Conservation (phyloP, 2,797 vertebrate species). For the Oryzias sinensis region DNA sequence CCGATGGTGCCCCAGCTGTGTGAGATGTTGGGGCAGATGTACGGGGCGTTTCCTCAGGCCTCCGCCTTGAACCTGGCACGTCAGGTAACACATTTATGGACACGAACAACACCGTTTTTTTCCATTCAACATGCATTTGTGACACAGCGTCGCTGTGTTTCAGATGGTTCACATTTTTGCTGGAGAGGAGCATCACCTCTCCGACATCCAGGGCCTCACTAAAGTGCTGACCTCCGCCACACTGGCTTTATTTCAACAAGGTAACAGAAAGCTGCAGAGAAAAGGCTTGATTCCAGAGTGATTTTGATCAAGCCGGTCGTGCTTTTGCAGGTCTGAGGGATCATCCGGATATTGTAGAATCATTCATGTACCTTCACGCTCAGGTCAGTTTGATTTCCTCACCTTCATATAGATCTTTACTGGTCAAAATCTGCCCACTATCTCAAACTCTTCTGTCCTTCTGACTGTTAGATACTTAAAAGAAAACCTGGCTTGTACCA, state of each 20-base stretch:
- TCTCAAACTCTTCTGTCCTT: conserved; percentile 62
- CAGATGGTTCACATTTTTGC: conserved; percentile 96
- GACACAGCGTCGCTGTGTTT: conserved; percentile 1
- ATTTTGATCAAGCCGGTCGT: conserved; percentile 11
- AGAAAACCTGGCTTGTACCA: conserved; percentile 91
- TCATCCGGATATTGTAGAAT: conserved; percentile 98
- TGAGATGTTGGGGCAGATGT: conserved; percentile 96
- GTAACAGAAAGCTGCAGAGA: conserved; percentile 66
- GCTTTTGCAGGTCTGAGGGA: conserved; percentile 90
- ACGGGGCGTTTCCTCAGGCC: conserved; percentile 90
- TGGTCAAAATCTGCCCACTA: neutral
- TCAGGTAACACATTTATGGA: conserved; percentile 77
- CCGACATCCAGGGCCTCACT: conserved; percentile 84
- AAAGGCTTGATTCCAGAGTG: too few relatives aligned
- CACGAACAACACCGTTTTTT: neutral
- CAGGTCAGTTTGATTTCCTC: conserved; percentile 82
- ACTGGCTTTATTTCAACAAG: conserved; percentile 91
- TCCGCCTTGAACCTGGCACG: conserved; percentile 91
- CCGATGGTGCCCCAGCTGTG: conserved; percentile 94
- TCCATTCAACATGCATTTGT: neutral
- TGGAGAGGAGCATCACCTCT: conserved; percentile 86
- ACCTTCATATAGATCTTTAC: neutral
- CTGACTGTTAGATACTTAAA: conserved; percentile 85
- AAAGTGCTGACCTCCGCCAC: conserved; percentile 89
- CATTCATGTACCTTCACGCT: conserved; percentile 98